These are phyloP conservation scores for Helicolenus hilgendorfi DNA, from an alignment of 2,797 vertebrate genomes.

Conservation along the genomic window DNA sequence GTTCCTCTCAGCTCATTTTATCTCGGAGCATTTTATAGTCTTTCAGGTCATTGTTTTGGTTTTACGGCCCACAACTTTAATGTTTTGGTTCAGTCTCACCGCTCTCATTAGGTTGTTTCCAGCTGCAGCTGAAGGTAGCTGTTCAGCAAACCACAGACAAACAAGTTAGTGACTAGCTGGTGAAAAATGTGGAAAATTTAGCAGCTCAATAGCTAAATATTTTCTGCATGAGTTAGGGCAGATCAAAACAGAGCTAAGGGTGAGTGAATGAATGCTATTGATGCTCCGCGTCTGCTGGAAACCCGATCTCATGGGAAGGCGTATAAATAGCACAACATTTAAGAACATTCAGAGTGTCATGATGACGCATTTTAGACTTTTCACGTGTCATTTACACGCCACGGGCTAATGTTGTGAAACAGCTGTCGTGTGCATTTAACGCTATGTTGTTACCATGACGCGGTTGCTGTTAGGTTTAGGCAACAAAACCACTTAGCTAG, in stretches of 20 bases:
- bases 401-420: no score
- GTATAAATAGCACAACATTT: no score
- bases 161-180: background rate
- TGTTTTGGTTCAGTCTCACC: background rate
- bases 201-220: background rate
- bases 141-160: background rate
- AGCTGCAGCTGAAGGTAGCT: background rate
- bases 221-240: background rate
- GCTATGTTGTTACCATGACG: no score
- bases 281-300: background rate
- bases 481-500: no score
- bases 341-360: no score
- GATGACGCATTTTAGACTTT: no score
- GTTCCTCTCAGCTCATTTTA: background rate
- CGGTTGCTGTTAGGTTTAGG: no score
- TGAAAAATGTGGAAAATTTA: background rate
- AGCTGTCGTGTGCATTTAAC: no score
- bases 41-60: conserved; percentile 1
- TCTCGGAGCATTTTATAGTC: background rate
- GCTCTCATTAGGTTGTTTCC: background rate
- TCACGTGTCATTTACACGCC: no score
- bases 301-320: no score
- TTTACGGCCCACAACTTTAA: background rate
- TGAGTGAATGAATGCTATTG: background rate
- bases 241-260: background rate